Percentiles rank a stretch among this genome's conserved stretches.
Evolutionary conservation across 2,113 vertebrate species (phyloP).

Genomic region (Ammospiza caudacuta): DNA sequence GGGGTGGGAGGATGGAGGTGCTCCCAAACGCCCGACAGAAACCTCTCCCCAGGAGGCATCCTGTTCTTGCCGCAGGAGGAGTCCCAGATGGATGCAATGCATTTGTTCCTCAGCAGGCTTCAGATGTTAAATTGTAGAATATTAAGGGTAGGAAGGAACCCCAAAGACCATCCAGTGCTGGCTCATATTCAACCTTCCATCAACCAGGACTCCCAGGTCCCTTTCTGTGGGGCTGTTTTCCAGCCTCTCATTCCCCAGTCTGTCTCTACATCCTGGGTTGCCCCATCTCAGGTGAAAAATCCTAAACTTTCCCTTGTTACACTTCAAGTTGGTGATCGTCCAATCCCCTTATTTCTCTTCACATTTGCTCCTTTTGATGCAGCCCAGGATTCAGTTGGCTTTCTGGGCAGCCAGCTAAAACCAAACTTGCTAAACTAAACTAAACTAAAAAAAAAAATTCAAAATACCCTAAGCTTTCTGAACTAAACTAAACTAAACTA

Average conservation of each 20-base stretch:
- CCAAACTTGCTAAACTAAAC: background rate
- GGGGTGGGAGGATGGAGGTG: background rate
- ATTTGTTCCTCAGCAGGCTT: background rate
- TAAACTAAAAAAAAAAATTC: background rate
- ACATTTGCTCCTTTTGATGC: background rate
- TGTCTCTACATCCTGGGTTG: too few relatives aligned
- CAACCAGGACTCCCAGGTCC: background rate
- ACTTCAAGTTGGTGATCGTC: background rate
- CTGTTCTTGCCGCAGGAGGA: accelerated
- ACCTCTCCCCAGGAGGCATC: background rate
- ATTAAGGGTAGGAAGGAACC: background rate
- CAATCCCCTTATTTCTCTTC: background rate
- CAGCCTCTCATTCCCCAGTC: background rate
- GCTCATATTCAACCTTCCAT: accelerated
- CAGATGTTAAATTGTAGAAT: background rate
- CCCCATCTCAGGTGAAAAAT: background rate
- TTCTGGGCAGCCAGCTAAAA: background rate
- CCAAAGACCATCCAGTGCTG: background rate
- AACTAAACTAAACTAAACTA: background rate
- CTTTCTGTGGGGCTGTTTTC: background rate
- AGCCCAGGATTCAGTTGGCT: background rate
- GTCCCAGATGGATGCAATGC: background rate
- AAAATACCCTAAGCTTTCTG: background rate
- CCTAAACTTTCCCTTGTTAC: background rate
- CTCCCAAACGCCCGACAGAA: background rate